A percentile compares a stretch with the other conserved stretches of the same genome.
These are phyloP conservation scores for Acheta domesticus DNA, from an alignment of 2,888 invertebrate species.

Conservation along the genomic window DNA sequence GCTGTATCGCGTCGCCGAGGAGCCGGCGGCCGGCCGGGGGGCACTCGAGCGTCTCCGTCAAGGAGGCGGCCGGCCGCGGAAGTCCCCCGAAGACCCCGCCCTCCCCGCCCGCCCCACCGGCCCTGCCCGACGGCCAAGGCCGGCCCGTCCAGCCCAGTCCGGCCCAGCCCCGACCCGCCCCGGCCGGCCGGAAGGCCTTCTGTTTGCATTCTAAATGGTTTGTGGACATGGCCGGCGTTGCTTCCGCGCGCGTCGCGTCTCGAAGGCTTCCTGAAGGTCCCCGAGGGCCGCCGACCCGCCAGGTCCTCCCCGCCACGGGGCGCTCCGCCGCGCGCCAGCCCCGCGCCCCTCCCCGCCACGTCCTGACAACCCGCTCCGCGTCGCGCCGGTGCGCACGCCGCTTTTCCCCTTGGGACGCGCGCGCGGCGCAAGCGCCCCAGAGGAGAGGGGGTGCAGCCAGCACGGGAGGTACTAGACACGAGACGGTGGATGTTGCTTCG, in stretches of 20 bases:
- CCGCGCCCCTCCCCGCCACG: neutral
- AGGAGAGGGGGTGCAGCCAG: conserved; percentile 37
- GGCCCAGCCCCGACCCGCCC: neutral
- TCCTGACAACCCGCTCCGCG: neutral
- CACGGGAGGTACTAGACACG: too few species aligned
- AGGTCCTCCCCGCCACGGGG: neutral
- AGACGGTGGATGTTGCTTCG: too few species aligned
- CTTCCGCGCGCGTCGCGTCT: neutral
- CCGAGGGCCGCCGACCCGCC: neutral
- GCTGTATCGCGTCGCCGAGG: too few species aligned
- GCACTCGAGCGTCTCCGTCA: too few species aligned
- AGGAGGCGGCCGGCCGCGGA: too few species aligned
- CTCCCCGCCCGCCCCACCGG: too few species aligned
- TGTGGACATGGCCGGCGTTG: neutral
- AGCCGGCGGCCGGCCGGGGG: too few species aligned
- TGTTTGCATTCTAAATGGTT: conserved; percentile 18
- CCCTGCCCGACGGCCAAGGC: too few species aligned
- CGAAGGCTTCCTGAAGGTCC: neutral
- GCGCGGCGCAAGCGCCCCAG: conserved; percentile 1
- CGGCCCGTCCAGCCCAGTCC: too few species aligned
- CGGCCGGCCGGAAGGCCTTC: neutral
- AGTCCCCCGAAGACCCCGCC: too few species aligned
- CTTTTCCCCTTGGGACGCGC: neutral
- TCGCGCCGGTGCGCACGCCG: neutral
- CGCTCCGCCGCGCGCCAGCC: neutral